A percentile compares a stretch with the other conserved stretches of the same genome.
These are phyloP conservation scores for Chloroceryle inda DNA, from an alignment of 2,797 vertebrate genomes.

Conservation along the genomic window DNA sequence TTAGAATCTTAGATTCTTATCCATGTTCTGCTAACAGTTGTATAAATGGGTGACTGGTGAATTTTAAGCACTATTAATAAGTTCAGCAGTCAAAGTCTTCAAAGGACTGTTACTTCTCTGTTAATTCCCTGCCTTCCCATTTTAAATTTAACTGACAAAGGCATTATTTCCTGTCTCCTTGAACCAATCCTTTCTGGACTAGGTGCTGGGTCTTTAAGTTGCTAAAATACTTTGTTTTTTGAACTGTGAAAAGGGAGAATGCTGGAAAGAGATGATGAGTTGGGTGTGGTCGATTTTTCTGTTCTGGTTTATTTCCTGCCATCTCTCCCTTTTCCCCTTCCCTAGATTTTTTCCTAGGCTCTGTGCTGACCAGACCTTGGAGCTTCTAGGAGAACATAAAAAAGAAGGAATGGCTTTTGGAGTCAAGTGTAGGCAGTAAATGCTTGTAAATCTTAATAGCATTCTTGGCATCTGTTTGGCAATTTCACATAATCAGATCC, in stretches of 20 bases:
- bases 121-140: neutral
- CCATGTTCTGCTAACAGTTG: neutral
- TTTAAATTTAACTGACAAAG: neutral
- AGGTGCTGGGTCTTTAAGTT: neutral
- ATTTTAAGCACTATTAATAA: neutral
- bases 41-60: neutral
- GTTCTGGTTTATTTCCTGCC: neutral
- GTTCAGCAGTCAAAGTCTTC: neutral
- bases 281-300: neutral
- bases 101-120: neutral
- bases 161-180: neutral
- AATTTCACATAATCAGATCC: conserved; percentile 56
- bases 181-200: neutral
- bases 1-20: neutral
- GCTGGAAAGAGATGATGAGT: neutral
- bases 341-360: neutral
- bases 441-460: conserved; percentile 24
- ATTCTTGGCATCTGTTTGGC: conserved; percentile 59
- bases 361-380: neutral
- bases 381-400: neutral
- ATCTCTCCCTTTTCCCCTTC: neutral
- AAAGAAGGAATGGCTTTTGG: neutral
- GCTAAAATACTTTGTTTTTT: neutral
- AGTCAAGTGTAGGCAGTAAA: neutral
- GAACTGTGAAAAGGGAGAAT: neutral